phyloP scores from a whole-genome alignment of 1,140 invertebrate species.

The Bombus pyrosoma region DNA sequence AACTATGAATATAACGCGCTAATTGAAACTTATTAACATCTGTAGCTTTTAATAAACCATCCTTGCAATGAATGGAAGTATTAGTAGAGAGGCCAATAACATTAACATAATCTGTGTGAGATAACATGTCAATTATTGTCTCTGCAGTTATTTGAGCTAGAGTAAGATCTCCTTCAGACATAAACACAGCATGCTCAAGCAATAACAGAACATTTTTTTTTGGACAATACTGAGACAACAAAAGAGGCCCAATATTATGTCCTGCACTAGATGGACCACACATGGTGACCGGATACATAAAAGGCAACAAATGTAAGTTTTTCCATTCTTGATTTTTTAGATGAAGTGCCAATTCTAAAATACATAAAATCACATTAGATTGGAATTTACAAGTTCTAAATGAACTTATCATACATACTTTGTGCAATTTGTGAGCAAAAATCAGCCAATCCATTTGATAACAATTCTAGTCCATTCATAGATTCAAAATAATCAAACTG shows the following conservation, averaged over 20 bases:
- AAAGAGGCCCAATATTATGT: constrained; percentile 77
- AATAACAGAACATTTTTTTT: constrained; percentile 78
- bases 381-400: not conserved
- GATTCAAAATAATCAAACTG: constrained; percentile 59
- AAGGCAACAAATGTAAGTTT: constrained; percentile 76
- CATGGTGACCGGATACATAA: constrained; percentile 75
- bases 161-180: constrained; percentile 78
- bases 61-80: constrained; percentile 71
- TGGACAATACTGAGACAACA: constrained; percentile 76
- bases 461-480: constrained; percentile 47
- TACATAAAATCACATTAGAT: constrained; percentile 23
- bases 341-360: constrained; percentile 72
- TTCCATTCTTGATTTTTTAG: constrained; percentile 76
- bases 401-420: constrained; percentile 62
- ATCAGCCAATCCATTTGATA: constrained; percentile 66
- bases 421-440: constrained; percentile 75
- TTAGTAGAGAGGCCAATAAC: constrained; percentile 74
- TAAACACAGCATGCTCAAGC: constrained; percentile 76
- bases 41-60: constrained; percentile 75
- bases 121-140: constrained; percentile 79
- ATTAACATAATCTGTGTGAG: constrained; percentile 76
- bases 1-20: constrained; percentile 74
- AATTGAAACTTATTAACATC: constrained; percentile 80
- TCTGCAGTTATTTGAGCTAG: constrained; percentile 78
- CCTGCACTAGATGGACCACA: constrained; percentile 77